Conservation (phyloP, 2,113 vertebrate species). For the Aspidoscelis tigris region DNA sequence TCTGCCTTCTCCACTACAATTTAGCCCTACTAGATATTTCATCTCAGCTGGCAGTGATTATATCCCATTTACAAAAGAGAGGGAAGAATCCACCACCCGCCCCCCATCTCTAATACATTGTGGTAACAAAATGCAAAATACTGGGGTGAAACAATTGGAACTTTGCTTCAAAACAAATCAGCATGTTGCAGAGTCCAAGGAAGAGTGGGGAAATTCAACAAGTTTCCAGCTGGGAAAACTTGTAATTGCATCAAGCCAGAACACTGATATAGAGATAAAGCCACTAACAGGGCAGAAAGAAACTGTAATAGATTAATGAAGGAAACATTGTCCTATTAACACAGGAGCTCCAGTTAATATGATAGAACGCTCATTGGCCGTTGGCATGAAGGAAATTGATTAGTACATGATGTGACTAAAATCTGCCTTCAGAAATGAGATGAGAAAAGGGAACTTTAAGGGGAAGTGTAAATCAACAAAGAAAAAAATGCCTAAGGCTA, state of each 20-base stretch:
- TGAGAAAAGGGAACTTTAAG: slow-evolving; percentile 48
- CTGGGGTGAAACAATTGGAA: slow-evolving; percentile 66
- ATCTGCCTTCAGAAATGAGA: slow-evolving; percentile 53
- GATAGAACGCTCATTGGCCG: slow-evolving; percentile 64
- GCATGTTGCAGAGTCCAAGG: slow-evolving; percentile 57
- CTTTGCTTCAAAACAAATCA: slow-evolving; percentile 69
- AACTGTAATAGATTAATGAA: slow-evolving; percentile 74
- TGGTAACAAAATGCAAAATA: slow-evolving; percentile 64
- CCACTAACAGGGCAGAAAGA: slow-evolving; percentile 70
- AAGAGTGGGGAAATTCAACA: slow-evolving; percentile 64
- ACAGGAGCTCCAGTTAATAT: slow-evolving; percentile 68
- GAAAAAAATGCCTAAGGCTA: slow-evolving; percentile 58
- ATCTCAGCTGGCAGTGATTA: neutral
- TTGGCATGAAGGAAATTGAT: slow-evolving; percentile 66
- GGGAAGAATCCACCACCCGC: neutral
- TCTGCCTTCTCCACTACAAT: slow-evolving; percentile 6
- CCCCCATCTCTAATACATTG: slow-evolving; percentile 25
- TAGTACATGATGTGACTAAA: slow-evolving; percentile 60
- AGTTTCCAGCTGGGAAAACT: slow-evolving; percentile 74
- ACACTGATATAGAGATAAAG: slow-evolving; percentile 76
- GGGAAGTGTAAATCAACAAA: slow-evolving; percentile 51
- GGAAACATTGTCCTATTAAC: slow-evolving; percentile 62
- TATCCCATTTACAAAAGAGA: slow-evolving; percentile 19
- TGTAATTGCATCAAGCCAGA: slow-evolving; percentile 77
- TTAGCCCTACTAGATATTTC: slow-evolving; percentile 13